phyloP scores from a whole-genome alignment of 2,797 vertebrate genomes.

The Hipposideros larvatus region DNA sequence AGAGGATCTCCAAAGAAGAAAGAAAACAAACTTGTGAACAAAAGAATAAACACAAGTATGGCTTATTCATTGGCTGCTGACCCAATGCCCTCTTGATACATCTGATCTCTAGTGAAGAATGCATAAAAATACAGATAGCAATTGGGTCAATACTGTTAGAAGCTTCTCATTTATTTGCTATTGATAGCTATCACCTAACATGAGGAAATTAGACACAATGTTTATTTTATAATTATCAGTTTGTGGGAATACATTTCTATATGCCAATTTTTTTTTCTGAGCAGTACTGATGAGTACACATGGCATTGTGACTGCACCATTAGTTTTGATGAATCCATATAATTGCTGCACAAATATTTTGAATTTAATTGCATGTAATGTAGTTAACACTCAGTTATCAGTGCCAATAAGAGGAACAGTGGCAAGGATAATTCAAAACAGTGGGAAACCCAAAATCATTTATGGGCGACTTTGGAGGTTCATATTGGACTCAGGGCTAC shows the following conservation, averaged over 20 bases:
- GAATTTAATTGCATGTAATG: constrained; percentile 83
- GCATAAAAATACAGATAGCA: not conserved
- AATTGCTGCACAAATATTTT: constrained; percentile 85
- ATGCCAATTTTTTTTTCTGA: constrained; percentile 56
- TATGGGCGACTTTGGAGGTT: constrained; percentile 50
- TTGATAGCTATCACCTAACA: constrained; percentile 9
- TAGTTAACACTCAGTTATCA: constrained; percentile 79
- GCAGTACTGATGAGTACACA: constrained; percentile 66
- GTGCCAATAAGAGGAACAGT: constrained; percentile 63
- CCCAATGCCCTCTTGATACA: not conserved
- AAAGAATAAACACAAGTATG: not conserved
- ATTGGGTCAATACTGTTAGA: not conserved
- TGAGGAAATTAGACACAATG: not conserved
- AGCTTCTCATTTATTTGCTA: constrained; percentile 52
- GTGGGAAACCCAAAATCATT: constrained; percentile 72
- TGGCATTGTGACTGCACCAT: constrained; percentile 68
- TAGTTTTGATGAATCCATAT: constrained; percentile 82
- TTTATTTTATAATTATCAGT: constrained; percentile 64
- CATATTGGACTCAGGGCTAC: constrained; percentile 24
- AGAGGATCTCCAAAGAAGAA: not conserved
- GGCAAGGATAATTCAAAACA: constrained; percentile 78
- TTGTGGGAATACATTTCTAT: constrained; percentile 66
- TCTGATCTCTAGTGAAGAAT: not conserved
- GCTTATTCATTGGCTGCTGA: not conserved
- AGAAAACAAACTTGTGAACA: not conserved